Conservation (phyloP, 2,113 vertebrate genomes). For the Turdus rufiventris region DNA sequence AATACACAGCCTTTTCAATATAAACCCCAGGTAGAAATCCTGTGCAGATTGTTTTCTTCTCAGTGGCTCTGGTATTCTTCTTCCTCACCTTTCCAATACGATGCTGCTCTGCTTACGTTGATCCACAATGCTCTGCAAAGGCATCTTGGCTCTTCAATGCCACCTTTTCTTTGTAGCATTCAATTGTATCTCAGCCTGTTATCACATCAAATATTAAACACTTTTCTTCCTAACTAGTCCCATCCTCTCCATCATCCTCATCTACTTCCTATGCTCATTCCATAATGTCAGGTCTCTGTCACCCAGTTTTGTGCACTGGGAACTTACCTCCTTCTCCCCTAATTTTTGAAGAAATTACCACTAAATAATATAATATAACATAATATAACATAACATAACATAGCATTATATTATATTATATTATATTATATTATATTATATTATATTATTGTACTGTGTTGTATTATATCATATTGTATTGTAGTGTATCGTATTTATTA, state of each 20-base stretch:
- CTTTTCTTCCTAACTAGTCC: not conserved
- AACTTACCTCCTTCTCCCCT: not conserved
- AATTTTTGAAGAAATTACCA: not conserved
- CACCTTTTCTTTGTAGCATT: not conserved
- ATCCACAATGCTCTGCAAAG: not conserved
- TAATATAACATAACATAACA: too few species aligned
- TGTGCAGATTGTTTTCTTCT: not conserved
- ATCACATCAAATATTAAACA: not conserved
- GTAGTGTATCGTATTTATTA: not conserved
- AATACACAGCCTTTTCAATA: not conserved
- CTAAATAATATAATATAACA: not conserved
- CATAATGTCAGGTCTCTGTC: not conserved
- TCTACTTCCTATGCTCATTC: not conserved
- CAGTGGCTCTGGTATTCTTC: not conserved
- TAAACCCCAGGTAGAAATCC: not conserved
- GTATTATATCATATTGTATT: not conserved
- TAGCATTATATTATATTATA: not conserved
- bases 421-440: too few species aligned
- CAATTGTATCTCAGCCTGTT: not conserved
- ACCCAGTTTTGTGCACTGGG: not conserved
- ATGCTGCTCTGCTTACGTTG: not conserved
- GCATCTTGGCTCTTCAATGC: not conserved
- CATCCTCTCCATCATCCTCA: not conserved
- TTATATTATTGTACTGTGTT: too few species aligned
- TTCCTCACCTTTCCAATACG: not conserved